These are phyloP conservation scores for Rhagoletis zephyria DNA, from an alignment of 1,140 invertebrate genomes.

Conservation along the genomic window DNA sequence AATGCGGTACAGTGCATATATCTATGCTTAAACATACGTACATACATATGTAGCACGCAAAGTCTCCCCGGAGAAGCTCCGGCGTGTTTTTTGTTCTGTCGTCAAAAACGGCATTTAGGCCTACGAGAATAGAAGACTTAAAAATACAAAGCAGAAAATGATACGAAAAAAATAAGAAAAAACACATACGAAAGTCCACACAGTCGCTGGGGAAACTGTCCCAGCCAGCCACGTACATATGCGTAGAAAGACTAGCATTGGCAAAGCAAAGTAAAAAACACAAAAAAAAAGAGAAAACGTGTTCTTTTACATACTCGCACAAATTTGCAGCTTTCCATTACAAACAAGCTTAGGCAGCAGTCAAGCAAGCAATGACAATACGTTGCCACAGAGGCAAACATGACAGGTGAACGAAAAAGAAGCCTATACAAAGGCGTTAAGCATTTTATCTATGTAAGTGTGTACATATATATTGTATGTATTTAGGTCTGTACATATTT, in stretches of 20 bases:
- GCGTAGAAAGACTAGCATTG: background rate
- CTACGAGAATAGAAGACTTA: background rate
- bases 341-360: background rate
- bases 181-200: background rate
- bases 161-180: background rate
- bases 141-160: background rate
- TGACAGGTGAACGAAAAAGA: slow-evolving; percentile 2
- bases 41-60: background rate
- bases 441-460: background rate
- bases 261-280: background rate
- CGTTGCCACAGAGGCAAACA: background rate
- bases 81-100: background rate
- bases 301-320: too few relatives aligned
- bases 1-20: background rate
- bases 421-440: background rate
- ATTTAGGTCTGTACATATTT: too few relatives aligned
- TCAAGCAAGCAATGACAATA: background rate
- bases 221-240: slow-evolving; percentile 1
- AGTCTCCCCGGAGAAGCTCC: background rate
- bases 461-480: too few relatives aligned
- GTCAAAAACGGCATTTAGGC: background rate
- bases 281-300: background rate
- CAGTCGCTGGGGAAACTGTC: slow-evolving; percentile 8
- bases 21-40: background rate
- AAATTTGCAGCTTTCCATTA: slow-evolving; percentile 29